phyloP scores from a whole-genome alignment of 1,140 invertebrate genomes.

The Lepeophtheirus salmonis region DNA sequence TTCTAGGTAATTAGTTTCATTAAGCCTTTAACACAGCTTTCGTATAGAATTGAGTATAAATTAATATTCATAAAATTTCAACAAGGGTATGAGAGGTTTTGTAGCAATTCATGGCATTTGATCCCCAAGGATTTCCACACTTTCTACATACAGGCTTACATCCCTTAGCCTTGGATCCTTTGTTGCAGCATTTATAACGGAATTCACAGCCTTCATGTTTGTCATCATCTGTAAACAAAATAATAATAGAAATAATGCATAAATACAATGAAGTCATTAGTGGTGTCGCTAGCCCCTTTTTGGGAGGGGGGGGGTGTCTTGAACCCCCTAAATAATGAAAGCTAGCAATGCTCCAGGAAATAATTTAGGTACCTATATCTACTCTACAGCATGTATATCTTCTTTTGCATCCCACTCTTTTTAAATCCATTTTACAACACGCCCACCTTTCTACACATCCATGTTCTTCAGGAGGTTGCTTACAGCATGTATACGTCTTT shows the following conservation, averaged over 20 bases:
- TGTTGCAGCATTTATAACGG: background rate
- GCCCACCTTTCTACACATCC: conserved; percentile 3
- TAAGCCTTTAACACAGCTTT: no score
- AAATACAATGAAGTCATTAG: background rate
- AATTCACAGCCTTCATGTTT: conserved; percentile 3
- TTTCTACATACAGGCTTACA: background rate
- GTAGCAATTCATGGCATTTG: background rate
- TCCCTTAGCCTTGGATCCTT: background rate
- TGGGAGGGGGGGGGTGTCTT: no score
- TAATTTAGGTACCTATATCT: background rate
- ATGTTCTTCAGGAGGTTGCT: background rate
- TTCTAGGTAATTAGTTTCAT: no score
- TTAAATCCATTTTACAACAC: background rate
- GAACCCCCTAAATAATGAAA: no score
- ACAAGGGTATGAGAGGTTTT: background rate
- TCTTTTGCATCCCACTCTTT: background rate
- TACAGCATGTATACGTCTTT: background rate
- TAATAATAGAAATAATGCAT: background rate
- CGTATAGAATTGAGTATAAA: no score
- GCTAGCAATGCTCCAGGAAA: background rate
- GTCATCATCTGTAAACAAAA: background rate
- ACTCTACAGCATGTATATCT: background rate
- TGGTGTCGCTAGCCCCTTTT: no score
- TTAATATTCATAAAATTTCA: background rate
- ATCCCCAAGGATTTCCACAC: background rate